phyloP scores from a whole-genome alignment of 2,888 invertebrate species.

The Spatulosminthurus flaviceps region DNA sequence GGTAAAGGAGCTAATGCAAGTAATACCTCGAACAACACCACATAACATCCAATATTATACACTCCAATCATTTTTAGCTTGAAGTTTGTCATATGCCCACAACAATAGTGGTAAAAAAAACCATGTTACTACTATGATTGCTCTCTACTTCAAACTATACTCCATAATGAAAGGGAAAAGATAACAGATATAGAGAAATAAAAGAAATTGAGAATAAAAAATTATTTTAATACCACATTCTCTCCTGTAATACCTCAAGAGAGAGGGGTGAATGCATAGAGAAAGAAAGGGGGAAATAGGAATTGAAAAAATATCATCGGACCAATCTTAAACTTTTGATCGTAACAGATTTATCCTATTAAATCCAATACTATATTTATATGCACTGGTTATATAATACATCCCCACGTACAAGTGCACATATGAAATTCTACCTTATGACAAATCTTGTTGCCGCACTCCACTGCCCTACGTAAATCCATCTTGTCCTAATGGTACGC shows the following conservation, averaged over 20 bases:
- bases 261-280: slow-evolving; percentile 8
- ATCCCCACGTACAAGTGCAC: too few relatives aligned
- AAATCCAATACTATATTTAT: too few relatives aligned
- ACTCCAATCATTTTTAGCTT: slow-evolving; percentile 29
- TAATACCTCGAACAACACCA: slow-evolving; percentile 43
- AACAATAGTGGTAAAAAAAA: background rate
- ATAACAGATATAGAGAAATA: background rate
- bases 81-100: too few relatives aligned
- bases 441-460: background rate
- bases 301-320: background rate
- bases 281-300: slow-evolving; percentile 23
- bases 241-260: background rate
- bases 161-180: slow-evolving; percentile 15
- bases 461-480: slow-evolving; percentile 8
- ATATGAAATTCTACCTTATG: background rate
- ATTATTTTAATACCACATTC: background rate
- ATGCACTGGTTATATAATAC: too few relatives aligned
- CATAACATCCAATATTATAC: background rate
- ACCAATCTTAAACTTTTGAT: slow-evolving; percentile 1
- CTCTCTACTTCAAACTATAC: background rate
- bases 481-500: background rate
- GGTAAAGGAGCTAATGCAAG: slow-evolving; percentile 43
- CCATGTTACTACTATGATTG: background rate
- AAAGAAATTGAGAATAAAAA: background rate
- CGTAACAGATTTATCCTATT: too few relatives aligned